Percentiles rank a stretch among this genome's conserved stretches.
Conservation (phyloP, 1,140 invertebrate genomes). For the Drosophila lini region DNA sequence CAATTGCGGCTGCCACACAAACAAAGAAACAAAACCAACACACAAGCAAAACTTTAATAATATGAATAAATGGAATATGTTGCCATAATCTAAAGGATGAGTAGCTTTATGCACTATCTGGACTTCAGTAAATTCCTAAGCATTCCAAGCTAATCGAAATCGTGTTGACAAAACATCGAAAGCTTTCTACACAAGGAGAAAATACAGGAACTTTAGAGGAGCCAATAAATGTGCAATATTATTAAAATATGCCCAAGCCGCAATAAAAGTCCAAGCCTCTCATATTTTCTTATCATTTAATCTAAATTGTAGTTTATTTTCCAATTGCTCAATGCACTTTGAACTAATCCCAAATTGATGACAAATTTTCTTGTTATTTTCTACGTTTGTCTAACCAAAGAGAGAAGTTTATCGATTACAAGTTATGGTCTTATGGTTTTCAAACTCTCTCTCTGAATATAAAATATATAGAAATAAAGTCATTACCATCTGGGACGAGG, state of each 20-base stretch:
- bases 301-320: neutral
- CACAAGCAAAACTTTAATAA: slow-evolving; percentile 45
- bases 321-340: neutral
- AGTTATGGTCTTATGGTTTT: slow-evolving; percentile 48
- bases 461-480: slow-evolving; percentile 61
- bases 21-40: neutral
- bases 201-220: no score
- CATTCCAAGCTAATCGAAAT: slow-evolving; percentile 6
- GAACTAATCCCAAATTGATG: slow-evolving; percentile 14
- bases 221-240: no score
- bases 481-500: slow-evolving; percentile 47
- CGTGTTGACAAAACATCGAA: slow-evolving; percentile 16
- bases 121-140: neutral
- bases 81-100: slow-evolving; percentile 4
- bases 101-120: slow-evolving; percentile 2
- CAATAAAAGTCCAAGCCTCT: neutral
- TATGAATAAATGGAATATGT: slow-evolving; percentile 27
- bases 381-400: slow-evolving; percentile 1
- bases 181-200: neutral
- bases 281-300: neutral
- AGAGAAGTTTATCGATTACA: slow-evolving; percentile 25
- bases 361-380: slow-evolving; percentile 8
- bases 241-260: no score
- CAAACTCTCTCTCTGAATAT: slow-evolving; percentile 8
- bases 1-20: slow-evolving; percentile 44